Percentiles rank a stretch among this genome's conserved stretches.
Evolutionary conservation across 2,888 invertebrate species (phyloP).

Genomic region (Sialis fuliginosa): DNA sequence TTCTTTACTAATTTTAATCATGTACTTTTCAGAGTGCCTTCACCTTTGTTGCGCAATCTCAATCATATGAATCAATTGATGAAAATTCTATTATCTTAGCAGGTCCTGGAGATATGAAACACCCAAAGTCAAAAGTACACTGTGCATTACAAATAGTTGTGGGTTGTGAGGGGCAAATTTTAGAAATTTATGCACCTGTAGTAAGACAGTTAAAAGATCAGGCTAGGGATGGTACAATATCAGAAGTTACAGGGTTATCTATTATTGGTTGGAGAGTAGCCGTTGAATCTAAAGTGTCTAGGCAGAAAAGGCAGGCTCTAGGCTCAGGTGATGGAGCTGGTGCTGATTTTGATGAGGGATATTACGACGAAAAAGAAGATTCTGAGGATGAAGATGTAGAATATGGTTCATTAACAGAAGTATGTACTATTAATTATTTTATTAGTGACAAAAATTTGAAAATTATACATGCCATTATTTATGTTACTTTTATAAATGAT

Average conservation of each 20-base stretch:
- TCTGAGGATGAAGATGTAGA: constrained; percentile 19
- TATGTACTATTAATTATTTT: background rate
- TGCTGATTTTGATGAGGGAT: constrained; percentile 14
- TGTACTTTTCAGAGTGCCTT: constrained; percentile 29
- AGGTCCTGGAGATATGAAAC: constrained; percentile 31
- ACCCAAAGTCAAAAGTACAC: constrained; percentile 25
- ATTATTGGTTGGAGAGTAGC: constrained; percentile 53
- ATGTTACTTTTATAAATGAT: too few relatives aligned
- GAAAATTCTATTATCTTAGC: constrained; percentile 29
- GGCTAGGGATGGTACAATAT: constrained; percentile 51
- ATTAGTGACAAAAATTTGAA: background rate
- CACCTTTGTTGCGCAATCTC: constrained; percentile 27
- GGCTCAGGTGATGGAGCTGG: constrained; percentile 13
- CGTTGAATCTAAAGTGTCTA: constrained; percentile 23
- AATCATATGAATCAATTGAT: constrained; percentile 24
- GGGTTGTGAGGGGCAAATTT: constrained; percentile 56
- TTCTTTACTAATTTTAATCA: background rate
- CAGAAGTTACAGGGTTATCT: constrained; percentile 47
- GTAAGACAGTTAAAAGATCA: constrained; percentile 51
- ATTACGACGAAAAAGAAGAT: constrained; percentile 29
- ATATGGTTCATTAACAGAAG: constrained; percentile 4
- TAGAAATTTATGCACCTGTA: constrained; percentile 43
- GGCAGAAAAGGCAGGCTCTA: constrained; percentile 8
- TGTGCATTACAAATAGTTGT: constrained; percentile 39
- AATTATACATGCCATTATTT: too few relatives aligned